Evolutionary conservation across 1,140 invertebrate genomes (phyloP).

Genomic region (Brachionus plicatilis): DNA sequence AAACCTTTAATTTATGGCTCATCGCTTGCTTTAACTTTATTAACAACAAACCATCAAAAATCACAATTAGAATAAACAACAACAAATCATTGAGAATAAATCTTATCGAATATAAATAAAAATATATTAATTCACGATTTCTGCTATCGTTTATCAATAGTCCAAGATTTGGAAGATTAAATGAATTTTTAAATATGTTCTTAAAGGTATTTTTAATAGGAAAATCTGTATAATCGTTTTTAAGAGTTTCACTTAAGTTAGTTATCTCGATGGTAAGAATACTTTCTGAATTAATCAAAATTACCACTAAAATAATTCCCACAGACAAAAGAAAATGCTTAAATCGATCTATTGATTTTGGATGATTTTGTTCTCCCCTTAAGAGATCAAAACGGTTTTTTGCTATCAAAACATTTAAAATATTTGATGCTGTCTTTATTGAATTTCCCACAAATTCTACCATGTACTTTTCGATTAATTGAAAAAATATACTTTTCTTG

Average conservation of each 20-base stretch:
- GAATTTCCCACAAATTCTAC: not conserved
- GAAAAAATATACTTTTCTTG: not conserved
- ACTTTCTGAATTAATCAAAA: not conserved
- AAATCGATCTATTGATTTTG: not conserved
- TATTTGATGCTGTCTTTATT: not conserved
- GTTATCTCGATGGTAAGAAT: not conserved
- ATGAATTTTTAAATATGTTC: not conserved
- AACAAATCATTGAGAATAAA: not conserved
- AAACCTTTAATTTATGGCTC: too few relatives aligned
- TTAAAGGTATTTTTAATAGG: not conserved
- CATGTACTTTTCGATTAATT: not conserved
- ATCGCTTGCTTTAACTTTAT: not conserved
- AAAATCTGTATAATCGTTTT: not conserved
- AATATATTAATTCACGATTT: not conserved
- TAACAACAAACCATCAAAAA: not conserved
- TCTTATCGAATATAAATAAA: not conserved
- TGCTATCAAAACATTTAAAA: not conserved
- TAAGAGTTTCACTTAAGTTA: not conserved
- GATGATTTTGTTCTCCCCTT: not conserved
- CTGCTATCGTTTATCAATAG: not conserved
- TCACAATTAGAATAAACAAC: too few relatives aligned
- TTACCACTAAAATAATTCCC: not conserved
- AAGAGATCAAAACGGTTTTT: not conserved
- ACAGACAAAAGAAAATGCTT: not conserved
- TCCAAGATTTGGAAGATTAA: not conserved